Percentiles rank a stretch among this genome's conserved stretches.
These are phyloP conservation scores for Semotilus atromaculatus DNA, from an alignment of 2,797 vertebrate genomes.

Conservation along the genomic window DNA sequence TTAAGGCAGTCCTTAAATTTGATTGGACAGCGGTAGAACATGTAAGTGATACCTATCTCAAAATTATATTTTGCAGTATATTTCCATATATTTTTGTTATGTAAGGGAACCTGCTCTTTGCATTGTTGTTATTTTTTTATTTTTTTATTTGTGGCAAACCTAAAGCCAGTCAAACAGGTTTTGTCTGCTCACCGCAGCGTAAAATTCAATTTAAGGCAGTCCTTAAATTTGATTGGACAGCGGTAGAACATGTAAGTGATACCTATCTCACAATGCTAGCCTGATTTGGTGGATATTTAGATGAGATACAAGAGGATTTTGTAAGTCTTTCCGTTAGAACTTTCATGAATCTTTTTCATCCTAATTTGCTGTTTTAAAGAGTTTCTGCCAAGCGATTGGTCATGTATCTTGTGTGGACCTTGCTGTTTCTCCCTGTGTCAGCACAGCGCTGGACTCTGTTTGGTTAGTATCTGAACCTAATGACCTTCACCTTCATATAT, in stretches of 20 bases:
- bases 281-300: not conserved
- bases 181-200: too few relatives aligned
- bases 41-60: not conserved
- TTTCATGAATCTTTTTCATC: not conserved
- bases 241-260: not conserved
- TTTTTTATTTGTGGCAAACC: too few relatives aligned
- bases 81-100: too few relatives aligned
- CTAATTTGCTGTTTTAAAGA: not conserved
- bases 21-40: not conserved
- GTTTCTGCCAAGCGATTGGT: not conserved
- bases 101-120: too few relatives aligned
- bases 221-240: not conserved
- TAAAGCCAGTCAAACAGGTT: not conserved
- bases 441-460: constrained; percentile 48
- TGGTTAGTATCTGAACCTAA: constrained; percentile 64
- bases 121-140: too few relatives aligned
- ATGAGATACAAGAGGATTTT: not conserved
- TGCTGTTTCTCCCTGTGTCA: constrained; percentile 61
- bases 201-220: not conserved
- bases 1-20: not conserved
- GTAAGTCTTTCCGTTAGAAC: not conserved
- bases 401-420: not conserved
- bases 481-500: not conserved
- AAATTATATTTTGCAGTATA: too few relatives aligned
- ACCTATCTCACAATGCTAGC: not conserved